These are phyloP conservation scores for Plecotus auritus DNA, from an alignment of 2,113 vertebrate genomes.

Conservation along the genomic window DNA sequence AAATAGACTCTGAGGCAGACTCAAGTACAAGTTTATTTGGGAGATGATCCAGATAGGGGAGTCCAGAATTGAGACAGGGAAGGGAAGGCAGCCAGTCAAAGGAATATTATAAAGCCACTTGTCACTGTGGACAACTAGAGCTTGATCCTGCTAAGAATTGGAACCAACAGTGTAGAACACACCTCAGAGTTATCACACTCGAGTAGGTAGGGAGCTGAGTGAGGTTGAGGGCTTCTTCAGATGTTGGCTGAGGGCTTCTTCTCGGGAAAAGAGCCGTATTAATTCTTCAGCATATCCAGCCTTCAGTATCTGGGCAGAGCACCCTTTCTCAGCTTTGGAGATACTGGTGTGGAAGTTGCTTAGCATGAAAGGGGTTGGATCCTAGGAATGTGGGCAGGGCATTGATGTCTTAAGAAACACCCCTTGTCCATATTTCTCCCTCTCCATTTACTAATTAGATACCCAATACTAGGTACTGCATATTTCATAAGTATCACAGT, in stretches of 20 bases:
- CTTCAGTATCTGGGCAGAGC: neutral
- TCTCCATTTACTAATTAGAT: neutral
- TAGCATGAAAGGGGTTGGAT: neutral
- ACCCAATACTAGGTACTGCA: neutral
- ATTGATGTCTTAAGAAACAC: neutral
- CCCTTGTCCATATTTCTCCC: neutral
- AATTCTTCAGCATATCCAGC: neutral
- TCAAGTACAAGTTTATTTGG: conserved; percentile 11
- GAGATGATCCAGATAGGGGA: neutral
- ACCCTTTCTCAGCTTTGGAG: neutral
- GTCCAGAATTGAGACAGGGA: neutral
- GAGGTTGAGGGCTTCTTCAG: neutral
- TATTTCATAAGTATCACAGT: neutral
- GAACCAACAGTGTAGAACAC: neutral
- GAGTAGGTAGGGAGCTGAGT: neutral
- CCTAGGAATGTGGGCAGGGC: neutral
- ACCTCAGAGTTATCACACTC: neutral
- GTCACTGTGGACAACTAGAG: neutral
- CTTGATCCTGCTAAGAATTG: neutral
- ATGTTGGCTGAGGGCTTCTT: neutral
- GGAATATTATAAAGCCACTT: neutral
- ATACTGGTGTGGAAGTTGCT: neutral
- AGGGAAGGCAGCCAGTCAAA: neutral
- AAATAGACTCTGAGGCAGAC: neutral
- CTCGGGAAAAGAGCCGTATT: neutral